These are phyloP conservation scores for Corythornis vintsioides DNA, from an alignment of 2,113 vertebrate species.

Conservation along the genomic window DNA sequence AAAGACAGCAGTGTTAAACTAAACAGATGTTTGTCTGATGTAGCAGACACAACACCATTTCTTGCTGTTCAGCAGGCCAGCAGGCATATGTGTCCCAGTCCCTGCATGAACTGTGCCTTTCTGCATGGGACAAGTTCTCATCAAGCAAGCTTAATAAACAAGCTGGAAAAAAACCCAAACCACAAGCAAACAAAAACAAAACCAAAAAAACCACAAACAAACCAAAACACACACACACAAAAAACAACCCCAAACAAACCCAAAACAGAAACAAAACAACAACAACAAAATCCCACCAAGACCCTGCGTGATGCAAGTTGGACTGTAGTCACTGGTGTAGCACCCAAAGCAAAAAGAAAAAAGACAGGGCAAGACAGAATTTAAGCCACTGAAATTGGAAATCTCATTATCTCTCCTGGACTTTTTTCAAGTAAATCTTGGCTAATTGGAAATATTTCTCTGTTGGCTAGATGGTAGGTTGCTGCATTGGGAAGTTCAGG, in stretches of 20 bases:
- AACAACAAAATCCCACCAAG: neutral
- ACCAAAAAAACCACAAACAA: neutral
- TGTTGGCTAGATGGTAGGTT: neutral
- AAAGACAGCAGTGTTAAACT: neutral
- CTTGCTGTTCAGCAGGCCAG: neutral
- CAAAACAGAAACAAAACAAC: neutral
- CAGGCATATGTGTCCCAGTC: accelerated
- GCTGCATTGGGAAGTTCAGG: neutral
- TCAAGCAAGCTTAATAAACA: neutral
- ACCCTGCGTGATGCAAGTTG: neutral
- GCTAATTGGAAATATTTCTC: neutral
- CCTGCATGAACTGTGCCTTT: neutral
- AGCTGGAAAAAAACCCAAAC: neutral
- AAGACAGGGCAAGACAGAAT: neutral
- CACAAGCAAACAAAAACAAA: neutral
- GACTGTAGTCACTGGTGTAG: neutral
- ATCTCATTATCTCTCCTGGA: neutral
- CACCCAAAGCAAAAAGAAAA: neutral
- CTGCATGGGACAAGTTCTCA: neutral
- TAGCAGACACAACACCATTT: neutral
- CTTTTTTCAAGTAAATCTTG: neutral
- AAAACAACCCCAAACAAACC: neutral
- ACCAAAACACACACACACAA: neutral
- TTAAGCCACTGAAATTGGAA: neutral
- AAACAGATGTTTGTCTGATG: neutral